Conservation (phyloP, 2,113 vertebrate species). For the Vimba vimba region DNA sequence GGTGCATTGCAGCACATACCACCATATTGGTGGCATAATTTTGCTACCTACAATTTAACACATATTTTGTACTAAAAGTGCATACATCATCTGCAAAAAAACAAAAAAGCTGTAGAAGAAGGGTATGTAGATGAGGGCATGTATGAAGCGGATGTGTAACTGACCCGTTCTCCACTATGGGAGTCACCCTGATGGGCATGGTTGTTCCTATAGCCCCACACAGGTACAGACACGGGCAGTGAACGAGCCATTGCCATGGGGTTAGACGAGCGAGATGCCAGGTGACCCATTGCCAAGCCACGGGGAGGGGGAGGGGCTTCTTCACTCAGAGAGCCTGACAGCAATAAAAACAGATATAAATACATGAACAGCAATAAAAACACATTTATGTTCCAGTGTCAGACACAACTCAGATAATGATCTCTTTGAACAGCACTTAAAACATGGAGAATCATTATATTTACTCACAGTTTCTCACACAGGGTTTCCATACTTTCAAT, state of each 20-base stretch:
- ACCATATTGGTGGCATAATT: not conserved
- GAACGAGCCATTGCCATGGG: conserved; percentile 83
- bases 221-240: conserved; percentile 86
- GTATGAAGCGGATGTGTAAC: not conserved
- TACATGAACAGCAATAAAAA: not conserved
- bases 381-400: not conserved
- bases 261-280: conserved; percentile 68
- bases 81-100: not conserved
- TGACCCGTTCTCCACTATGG: conserved; percentile 79
- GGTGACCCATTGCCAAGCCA: conserved; percentile 72
- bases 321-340: conserved; percentile 82
- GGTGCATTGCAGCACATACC: not conserved
- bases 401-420: not conserved
- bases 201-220: conserved; percentile 84
- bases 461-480: not conserved
- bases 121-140: not conserved
- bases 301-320: conserved; percentile 78
- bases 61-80: not conserved
- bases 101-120: not conserved
- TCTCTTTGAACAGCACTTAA: not conserved
- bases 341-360: conserved; percentile 13
- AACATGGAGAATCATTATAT: not conserved
- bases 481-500: not conserved
- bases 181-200: conserved; percentile 77
- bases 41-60: not conserved